Evolutionary conservation across 2,888 invertebrate genomes (phyloP).

Genomic region (Thysanoteuthis rhombus): DNA sequence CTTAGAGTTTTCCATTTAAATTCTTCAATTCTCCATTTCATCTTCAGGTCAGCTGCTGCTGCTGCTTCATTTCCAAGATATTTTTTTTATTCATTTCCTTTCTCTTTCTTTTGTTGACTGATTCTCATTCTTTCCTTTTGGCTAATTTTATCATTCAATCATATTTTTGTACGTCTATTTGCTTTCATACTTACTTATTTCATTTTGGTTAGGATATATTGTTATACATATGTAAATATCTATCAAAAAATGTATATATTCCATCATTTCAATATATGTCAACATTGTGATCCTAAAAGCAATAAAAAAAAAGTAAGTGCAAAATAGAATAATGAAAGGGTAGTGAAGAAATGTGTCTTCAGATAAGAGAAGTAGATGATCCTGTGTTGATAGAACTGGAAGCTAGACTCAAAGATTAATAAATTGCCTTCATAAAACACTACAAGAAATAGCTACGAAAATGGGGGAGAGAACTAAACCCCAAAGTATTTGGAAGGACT

Average conservation of each 20-base stretch:
- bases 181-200: conserved; percentile 1
- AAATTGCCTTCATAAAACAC: neutral
- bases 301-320: neutral
- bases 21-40: neutral
- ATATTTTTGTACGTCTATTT: neutral
- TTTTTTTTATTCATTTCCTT: neutral
- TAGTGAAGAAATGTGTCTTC: neutral
- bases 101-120: neutral
- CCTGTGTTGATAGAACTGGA: neutral
- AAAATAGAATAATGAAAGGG: neutral
- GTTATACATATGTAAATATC: neutral
- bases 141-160: conserved; percentile 12
- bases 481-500: neutral
- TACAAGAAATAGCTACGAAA: neutral
- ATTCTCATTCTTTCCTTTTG: neutral
- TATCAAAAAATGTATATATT: conserved; percentile 12
- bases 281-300: conserved; percentile 12
- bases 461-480: neutral
- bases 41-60: neutral
- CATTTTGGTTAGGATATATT: neutral
- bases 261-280: conserved; percentile 12
- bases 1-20: neutral
- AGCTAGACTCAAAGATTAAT: neutral
- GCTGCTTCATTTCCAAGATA: neutral
- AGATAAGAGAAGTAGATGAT: neutral